These are phyloP conservation scores for Lasiommata megera DNA, from an alignment of 2,888 invertebrate genomes.

Conservation along the genomic window DNA sequence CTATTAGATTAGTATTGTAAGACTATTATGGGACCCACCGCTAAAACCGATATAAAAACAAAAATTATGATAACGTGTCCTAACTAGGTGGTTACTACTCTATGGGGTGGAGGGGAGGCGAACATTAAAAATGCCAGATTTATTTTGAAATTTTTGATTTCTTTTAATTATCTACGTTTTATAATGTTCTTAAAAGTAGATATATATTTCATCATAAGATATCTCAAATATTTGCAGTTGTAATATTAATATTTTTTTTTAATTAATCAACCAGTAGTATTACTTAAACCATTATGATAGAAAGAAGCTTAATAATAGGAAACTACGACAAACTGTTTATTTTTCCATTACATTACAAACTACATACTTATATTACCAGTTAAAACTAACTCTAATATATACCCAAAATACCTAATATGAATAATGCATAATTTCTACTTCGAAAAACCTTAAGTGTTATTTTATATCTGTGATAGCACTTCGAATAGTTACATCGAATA, in stretches of 20 bases:
- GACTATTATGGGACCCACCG: constrained; percentile 52
- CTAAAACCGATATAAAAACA: constrained; percentile 59
- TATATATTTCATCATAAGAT: constrained; percentile 82
- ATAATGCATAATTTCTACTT: constrained; percentile 80
- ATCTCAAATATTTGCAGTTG: constrained; percentile 82
- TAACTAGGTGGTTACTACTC: constrained; percentile 36
- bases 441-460: constrained; percentile 73
- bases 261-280: constrained; percentile 81
- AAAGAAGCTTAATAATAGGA: constrained; percentile 81
- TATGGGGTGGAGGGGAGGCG: constrained; percentile 47
- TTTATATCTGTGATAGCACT: constrained; percentile 67
- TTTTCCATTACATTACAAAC: constrained; percentile 79
- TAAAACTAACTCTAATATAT: constrained; percentile 80
- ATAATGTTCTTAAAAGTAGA: constrained; percentile 82
- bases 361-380: constrained; percentile 81
- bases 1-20: constrained; percentile 49
- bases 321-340: constrained; percentile 79
- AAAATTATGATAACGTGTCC: constrained; percentile 69
- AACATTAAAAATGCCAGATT: constrained; percentile 78
- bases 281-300: constrained; percentile 80
- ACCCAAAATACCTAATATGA: constrained; percentile 82
- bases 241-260: constrained; percentile 78
- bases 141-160: constrained; percentile 81
- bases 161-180: constrained; percentile 83
- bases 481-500: constrained; percentile 71